A percentile compares a stretch with the other conserved stretches of the same genome.
These are phyloP conservation scores for Tortrix viridana DNA, from an alignment of 2,888 invertebrate species.

Conservation along the genomic window DNA sequence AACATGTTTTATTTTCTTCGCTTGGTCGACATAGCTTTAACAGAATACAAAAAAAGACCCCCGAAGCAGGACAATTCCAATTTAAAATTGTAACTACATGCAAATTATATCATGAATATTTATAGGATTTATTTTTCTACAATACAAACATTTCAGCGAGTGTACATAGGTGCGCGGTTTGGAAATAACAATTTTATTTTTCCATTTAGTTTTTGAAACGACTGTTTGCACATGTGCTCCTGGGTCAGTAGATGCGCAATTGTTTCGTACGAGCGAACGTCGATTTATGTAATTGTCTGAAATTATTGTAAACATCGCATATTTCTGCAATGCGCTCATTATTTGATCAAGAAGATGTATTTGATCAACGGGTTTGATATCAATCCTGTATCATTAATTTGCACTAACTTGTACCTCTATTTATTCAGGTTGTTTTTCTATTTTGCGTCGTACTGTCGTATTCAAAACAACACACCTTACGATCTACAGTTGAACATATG, in stretches of 20 bases:
- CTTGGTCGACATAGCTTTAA: background rate
- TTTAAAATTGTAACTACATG: slow-evolving; percentile 37
- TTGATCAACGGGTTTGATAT: slow-evolving; percentile 33
- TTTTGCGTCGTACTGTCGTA: slow-evolving; percentile 18
- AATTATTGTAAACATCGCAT: slow-evolving; percentile 34
- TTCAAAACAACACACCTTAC: slow-evolving; percentile 5
- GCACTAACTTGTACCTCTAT: slow-evolving; percentile 24
- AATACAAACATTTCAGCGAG: slow-evolving; percentile 54
- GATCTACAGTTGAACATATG: slow-evolving; percentile 20
- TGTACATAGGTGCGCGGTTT: slow-evolving; percentile 36
- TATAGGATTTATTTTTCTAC: slow-evolving; percentile 61
- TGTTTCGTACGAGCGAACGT: slow-evolving; percentile 47
- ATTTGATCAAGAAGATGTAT: slow-evolving; percentile 32
- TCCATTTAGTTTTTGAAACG: slow-evolving; percentile 31
- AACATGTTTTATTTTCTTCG: background rate
- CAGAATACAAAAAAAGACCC: background rate
- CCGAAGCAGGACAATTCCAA: slow-evolving; percentile 3
- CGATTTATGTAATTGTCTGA: slow-evolving; percentile 38
- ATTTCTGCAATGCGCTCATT: slow-evolving; percentile 35
- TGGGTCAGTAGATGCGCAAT: slow-evolving; percentile 49
- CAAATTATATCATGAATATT: slow-evolving; percentile 66
- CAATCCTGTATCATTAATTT: slow-evolving; percentile 30
- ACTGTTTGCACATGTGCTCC: slow-evolving; percentile 57
- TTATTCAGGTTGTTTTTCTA: slow-evolving; percentile 16
- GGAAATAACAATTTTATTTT: slow-evolving; percentile 20